These are phyloP conservation scores for Helogale parvula DNA, from an alignment of 2,113 vertebrate species.

Conservation along the genomic window DNA sequence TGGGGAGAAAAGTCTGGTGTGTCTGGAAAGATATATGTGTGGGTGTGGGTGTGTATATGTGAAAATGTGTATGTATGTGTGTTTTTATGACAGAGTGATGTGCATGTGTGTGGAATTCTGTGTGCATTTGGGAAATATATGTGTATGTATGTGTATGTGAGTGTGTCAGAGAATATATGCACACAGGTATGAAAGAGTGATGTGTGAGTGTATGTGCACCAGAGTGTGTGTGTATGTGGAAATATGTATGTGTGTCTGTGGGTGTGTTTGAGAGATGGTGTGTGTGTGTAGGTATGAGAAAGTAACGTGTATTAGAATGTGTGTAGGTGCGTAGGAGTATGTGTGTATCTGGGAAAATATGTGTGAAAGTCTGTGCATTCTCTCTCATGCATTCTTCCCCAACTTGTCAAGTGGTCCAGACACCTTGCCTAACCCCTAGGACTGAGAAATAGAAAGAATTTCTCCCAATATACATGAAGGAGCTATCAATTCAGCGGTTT, in stretches of 20 bases:
- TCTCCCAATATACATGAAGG: neutral
- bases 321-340: neutral
- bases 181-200: neutral
- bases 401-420: neutral
- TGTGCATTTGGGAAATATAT: neutral
- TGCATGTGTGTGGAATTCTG: neutral
- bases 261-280: too few relatives aligned
- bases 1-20: neutral
- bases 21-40: neutral
- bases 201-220: neutral
- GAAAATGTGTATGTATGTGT: neutral
- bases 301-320: too few relatives aligned
- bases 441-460: neutral
- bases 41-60: too few relatives aligned
- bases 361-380: neutral
- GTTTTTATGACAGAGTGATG: neutral
- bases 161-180: neutral
- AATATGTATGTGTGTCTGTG: neutral
- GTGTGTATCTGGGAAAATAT: neutral
- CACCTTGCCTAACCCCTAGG: neutral
- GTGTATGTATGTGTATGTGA: neutral
- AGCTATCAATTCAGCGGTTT: neutral
- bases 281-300: neutral
- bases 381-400: neutral
- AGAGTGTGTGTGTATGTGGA: neutral